Conservation (phyloP, 2,888 invertebrate genomes). For the Marronus borbonicus region DNA sequence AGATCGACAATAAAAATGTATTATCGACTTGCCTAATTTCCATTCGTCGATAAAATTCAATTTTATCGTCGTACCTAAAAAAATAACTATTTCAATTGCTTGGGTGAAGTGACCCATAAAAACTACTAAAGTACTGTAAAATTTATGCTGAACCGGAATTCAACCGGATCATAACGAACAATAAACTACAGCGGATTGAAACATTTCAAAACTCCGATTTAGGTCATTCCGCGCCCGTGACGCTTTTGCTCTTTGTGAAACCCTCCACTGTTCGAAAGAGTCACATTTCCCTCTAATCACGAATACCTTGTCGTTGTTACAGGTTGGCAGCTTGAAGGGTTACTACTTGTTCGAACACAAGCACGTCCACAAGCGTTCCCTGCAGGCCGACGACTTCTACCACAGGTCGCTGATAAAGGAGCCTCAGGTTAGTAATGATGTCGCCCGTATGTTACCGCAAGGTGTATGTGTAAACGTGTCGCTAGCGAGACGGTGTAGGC, state of each 20-base stretch:
- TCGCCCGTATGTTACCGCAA: conserved; percentile 5
- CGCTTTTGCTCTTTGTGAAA: conserved; percentile 2
- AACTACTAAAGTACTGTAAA: no score
- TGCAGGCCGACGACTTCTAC: conserved; percentile 83
- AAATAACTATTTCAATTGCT: no score
- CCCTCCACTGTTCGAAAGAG: neutral
- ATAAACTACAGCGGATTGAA: no score
- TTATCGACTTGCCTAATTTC: no score
- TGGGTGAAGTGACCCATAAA: no score
- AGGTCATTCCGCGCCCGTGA: no score
- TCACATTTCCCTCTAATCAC: conserved; percentile 34
- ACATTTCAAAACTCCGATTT: no score
- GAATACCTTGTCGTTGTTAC: conserved; percentile 70
- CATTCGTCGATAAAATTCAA: no score
- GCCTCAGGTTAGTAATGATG: conserved; percentile 76
- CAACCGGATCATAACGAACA: no score
- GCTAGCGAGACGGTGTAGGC: neutral
- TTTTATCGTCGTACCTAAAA: no score
- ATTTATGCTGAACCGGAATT: no score
- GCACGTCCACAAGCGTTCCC: conserved; percentile 88
- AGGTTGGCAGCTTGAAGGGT: conserved; percentile 92
- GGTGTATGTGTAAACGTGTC: neutral
- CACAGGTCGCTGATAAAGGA: conserved; percentile 85
- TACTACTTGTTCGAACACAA: conserved; percentile 91
- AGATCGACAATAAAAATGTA: no score